Base-by-base conservation (phyloP, 2,888 invertebrate species). In the Cremastinae sp. region DNA sequence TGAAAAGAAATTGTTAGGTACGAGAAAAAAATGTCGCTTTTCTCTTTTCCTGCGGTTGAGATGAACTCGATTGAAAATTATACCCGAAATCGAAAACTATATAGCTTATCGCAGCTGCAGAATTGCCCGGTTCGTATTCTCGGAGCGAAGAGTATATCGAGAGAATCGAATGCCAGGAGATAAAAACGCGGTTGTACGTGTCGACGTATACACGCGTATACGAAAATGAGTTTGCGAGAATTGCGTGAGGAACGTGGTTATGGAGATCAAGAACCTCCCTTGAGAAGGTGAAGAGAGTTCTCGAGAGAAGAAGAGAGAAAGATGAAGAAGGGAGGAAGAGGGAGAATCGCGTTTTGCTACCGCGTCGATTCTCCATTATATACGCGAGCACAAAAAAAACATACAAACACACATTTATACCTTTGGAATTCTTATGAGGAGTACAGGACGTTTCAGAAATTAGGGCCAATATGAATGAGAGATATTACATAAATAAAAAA, bases 181-280 rank as follows among this genome's bases (percentile, higher is more conserved):
- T 2, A 51, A 22, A 51, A 14, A 45, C 14, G 12, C 12, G 45
- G n/a, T 14, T 1, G 7, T 20, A 49, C 41, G 12, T 12, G 18
- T 56, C n/a, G 7, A 18, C 35, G 18, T n/a, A 55, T 12, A 64
- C 22, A 65, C 58, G 37, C 58, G 49, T 12, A n/a, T n/a, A 39
- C 47, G 7, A 20, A 64, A 39, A 55, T 18, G 47, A 66, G 68
- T 69, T 69, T 8, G 65, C 61, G 45, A 59, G 70, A 80, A 78
- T 81, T 69, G 75, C 78, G 79, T 86, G 85, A 80, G 82, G 83
- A 82, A 80, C 80, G 83, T 82, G 83, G 78, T 83, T 77, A 78
- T 80, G 78, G 79, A 80, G 80, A 77, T 74, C 84, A 83, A 85
- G 84, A 85, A 83, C 81, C 84, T 85, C 80, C 83, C 80, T 77